Evolutionary conservation across 2,888 invertebrate species (phyloP), one percentile per base, ranked within the genome.

Genomic region (Pachycephus smyrnensis): DNA sequence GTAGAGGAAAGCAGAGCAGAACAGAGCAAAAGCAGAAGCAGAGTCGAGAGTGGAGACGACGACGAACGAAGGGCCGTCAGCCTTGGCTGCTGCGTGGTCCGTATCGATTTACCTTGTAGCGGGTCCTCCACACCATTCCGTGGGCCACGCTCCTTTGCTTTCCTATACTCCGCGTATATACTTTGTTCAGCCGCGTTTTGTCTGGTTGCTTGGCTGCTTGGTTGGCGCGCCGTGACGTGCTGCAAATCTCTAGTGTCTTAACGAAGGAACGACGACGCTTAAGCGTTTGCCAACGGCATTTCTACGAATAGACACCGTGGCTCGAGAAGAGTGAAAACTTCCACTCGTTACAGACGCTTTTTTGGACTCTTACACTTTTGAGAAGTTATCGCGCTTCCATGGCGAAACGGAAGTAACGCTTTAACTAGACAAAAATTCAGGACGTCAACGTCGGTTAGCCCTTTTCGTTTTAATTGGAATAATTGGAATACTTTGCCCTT

Each of bases 101-200:
- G 81, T 86, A 88, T 87, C 86, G 87, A 87, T 87, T 87, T 85
- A 86, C 81, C 83, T 84, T 84, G 83, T 81, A 82, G 79, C 81
- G 80, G 82, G 76, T 71, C 71, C 71, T 71, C 71, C 71, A 31
- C 31, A 12, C 71, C 71, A 71, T 31, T 32, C 31, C 32, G 31
- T 32, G 31, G 71, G 32, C 71, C 71, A 71, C 12, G 71, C 31
- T 71, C 31, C 71, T 32, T 40, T 69, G 12, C 69, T 69, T 32
- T 71, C 32, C 71, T 31, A 15, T 15, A 32, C 71, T 12, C 31
- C 71, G 71, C 31, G 32, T 15, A 71, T 32, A 71, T 71, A 30
- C 12, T 32, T 31, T 32, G 71, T 31, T 31, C 71, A 31, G 31
- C 32, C 32, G 4, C 30, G 71, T 32, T 71, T 71, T 71, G 31